Base-by-base conservation (phyloP, 1,140 invertebrate species). In the Drosophila subpulchrella region DNA sequence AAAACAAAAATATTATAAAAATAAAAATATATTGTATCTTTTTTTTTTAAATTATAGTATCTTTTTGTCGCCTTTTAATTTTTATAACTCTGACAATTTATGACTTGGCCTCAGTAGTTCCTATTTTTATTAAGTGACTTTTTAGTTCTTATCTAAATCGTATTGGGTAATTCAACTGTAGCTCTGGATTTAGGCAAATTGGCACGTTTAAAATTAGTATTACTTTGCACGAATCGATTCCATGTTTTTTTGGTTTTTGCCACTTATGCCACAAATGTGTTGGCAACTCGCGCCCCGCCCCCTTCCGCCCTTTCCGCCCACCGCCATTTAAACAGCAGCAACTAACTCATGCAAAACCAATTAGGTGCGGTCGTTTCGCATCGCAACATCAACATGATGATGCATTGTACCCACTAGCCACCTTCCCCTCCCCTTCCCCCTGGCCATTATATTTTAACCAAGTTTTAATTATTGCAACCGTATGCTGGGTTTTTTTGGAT, bases 261-360 rank as follows among this genome's bases (percentile, higher is more conserved):
- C 56, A 84, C 78, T 78, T 81, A 67, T 65, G 73, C 78, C 80
- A 56, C 54, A 78, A 75, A 65, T 66, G 73, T 75, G 71, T 53
- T 75, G 46, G 39, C 59, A 74, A 53, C 39, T 44, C 32, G 8
- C 4, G 17, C 46, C 38, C 12, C 50, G 10, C 24, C 32, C 38
- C 15, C 24, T 7, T 10, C 12, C 15, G 27, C 38, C 48, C 47
- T 36, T 42, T 42, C 27, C 60, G 20, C 60, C 60, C 55, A 61
- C 30, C 38, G 55, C 30, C 42, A 11, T 15, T 41, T 63, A 42
- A 73, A 55, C 30, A 44, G 47, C 53, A 42, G 61, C 50, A 59
- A 63, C 57, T 62, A 62, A 78, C 75, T 86, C 82, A 86, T 86
- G 82, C 82, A 86, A 86, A 88, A 86, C 82, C 82, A 88, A 86